Conservation (phyloP, 2,888 invertebrate species). For the Drosophila infuscata region DNA sequence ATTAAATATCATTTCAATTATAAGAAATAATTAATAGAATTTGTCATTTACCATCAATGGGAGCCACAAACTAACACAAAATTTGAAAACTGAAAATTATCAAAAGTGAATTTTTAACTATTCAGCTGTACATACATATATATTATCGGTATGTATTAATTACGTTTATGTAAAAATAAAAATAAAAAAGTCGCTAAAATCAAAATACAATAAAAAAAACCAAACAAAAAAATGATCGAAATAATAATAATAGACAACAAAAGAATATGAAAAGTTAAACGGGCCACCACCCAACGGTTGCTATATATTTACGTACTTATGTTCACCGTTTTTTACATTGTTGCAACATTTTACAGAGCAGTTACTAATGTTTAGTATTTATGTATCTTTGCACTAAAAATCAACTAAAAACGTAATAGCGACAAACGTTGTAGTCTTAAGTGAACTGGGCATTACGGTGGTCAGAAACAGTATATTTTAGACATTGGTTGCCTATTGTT, state of each 20-base stretch:
- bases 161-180: constrained; percentile 13
- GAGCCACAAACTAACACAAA: constrained; percentile 9
- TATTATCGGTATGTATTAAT: constrained; percentile 25
- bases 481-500: constrained; percentile 33
- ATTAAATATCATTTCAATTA: background rate
- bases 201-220: constrained; percentile 14
- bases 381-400: constrained; percentile 53
- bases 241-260: constrained; percentile 29
- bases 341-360: constrained; percentile 80
- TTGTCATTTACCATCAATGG: background rate
- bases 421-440: constrained; percentile 30
- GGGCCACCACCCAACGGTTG: constrained; percentile 70
- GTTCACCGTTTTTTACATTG: constrained; percentile 42
- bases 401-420: constrained; percentile 33
- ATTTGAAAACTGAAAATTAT: constrained; percentile 12
- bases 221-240: background rate
- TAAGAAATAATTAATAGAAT: background rate
- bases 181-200: constrained; percentile 16
- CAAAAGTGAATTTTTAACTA: constrained; percentile 17
- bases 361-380: constrained; percentile 67
- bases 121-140: constrained; percentile 45
- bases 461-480: constrained; percentile 25
- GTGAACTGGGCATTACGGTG: constrained; percentile 45
- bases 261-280: constrained; percentile 43
- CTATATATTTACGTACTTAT: constrained; percentile 39